A percentile compares a stretch with the other conserved stretches of the same genome.
Evolutionary conservation across 2,797 vertebrate genomes (phyloP).

Genomic region (Phaenicophaeus curvirostris): DNA sequence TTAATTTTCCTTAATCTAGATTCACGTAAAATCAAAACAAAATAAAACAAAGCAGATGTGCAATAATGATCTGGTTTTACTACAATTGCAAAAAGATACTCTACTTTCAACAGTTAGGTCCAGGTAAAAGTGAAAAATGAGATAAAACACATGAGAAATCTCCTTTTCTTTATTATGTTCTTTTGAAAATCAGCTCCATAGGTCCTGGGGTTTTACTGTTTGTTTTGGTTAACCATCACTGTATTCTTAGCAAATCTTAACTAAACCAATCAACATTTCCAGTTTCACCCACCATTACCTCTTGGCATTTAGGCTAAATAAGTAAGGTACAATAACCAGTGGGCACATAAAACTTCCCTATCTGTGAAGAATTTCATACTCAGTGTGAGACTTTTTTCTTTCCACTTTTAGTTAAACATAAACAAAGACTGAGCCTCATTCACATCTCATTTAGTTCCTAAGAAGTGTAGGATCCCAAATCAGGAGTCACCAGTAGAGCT

Average conservation of each 20-base stretch:
- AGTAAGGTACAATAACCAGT: not conserved
- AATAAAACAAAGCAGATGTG: too few relatives aligned
- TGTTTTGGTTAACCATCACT: constrained; percentile 20
- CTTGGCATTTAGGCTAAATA: not conserved
- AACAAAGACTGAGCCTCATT: not conserved
- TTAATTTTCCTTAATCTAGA: not conserved
- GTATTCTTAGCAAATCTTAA: not conserved
- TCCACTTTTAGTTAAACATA: constrained; percentile 7
- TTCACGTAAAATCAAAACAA: not conserved
- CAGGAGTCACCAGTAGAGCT: fast-evolving
- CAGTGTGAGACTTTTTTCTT: not conserved
- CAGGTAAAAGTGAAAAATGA: not conserved
- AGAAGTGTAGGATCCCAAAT: fast-evolving
- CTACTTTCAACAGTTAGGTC: not conserved
- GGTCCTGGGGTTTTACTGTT: not conserved
- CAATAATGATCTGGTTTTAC: not conserved
- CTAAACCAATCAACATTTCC: not conserved
- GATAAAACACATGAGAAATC: not conserved
- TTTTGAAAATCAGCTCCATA: not conserved
- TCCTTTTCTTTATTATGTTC: not conserved
- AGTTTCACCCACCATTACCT: constrained; percentile 4
- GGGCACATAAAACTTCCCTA: not conserved
- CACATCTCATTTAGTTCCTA: not conserved
- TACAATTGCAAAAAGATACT: not conserved
- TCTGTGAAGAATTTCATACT: not conserved